Base-by-base conservation (phyloP, 2,888 invertebrate species). In the Lepidonotus clava region DNA sequence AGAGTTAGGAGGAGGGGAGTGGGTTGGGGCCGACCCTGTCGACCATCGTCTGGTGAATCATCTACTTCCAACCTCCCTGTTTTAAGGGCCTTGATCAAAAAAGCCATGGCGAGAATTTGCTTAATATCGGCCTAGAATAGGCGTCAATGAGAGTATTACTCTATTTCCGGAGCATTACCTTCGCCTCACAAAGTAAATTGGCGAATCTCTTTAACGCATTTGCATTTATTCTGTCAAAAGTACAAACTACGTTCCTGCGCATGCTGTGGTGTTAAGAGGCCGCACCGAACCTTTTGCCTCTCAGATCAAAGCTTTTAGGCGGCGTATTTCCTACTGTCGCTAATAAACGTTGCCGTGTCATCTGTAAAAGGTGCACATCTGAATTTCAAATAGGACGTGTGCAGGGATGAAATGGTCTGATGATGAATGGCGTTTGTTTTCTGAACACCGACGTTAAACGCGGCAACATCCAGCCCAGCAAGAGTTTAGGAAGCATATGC, bases 181-280 rank as follows among this genome's bases (percentile, higher is more conserved):
- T 28, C 80, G 24, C n/a, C 46, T 14, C 8, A 14, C 32, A 80
- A 80, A 80, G 51, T 80, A 80, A 51, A 80, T 71, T 24, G 80
- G 41, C 80, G 80, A 80, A 80, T 80, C 80, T 80, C 80, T 80
- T 80, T 80, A 80, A 41, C 80, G 14, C 80, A 80, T 80, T 80
- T 80, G 80, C 80, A 80, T 80, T 24, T 51, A 80, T 80, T 80
- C 32, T 46, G 51, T 46, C 46, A 80, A 51, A 51, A 41, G 46
- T 80, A 41, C 80, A 80, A 80, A 80, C 80, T 41, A 80, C 41
- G 80, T 80, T 80, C 24, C 80, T 4, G 46, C 41, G 11, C 46
- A 80, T 21, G 28, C 11, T 80, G 80, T 46, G 34, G 41, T 80
- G 28, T 24, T n/a, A 32, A 46, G 32, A 1, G 28, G 80, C 2